Evolutionary conservation across 2,888 invertebrate genomes (phyloP).

Genomic region (Ophonus ardosiacus): DNA sequence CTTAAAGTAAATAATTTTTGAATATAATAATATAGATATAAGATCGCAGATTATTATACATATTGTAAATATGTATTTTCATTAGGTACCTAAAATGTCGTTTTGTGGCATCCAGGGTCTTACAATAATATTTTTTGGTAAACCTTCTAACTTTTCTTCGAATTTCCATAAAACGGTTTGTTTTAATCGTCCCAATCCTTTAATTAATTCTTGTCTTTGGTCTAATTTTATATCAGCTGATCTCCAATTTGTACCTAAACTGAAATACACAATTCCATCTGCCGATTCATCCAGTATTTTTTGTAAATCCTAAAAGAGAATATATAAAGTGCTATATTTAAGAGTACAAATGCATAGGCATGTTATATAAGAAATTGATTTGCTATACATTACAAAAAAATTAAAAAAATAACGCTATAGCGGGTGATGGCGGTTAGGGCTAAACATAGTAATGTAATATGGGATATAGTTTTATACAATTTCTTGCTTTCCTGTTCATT

Average conservation of each 20-base stretch:
- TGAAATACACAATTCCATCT: conserved; percentile 73
- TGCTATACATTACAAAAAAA: no score
- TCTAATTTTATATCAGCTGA: conserved; percentile 70
- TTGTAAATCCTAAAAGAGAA: conserved; percentile 70
- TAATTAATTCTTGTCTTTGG: conserved; percentile 69
- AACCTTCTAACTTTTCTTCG: conserved; percentile 70
- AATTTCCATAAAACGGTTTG: conserved; percentile 75
- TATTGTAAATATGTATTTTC: not conserved
- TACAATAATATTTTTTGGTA: conserved; percentile 73
- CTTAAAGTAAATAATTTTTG: no score
- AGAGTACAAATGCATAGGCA: no score
- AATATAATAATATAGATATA: no score
- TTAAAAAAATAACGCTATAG: no score
- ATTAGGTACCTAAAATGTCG: conserved; percentile 73
- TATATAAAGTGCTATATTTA: no score
- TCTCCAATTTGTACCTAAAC: conserved; percentile 72
- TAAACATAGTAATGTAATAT: no score
- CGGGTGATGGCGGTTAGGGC: no score
- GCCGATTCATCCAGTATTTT: conserved; percentile 71
- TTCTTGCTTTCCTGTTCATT: no score
- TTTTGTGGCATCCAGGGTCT: conserved; percentile 74
- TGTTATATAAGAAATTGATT: no score
- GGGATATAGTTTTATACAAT: no score
- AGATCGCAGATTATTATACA: not conserved
- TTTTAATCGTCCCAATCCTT: conserved; percentile 72